Percentiles rank a stretch among this genome's conserved stretches.
Conservation (phyloP, 2,888 invertebrate genomes). For the Isotomurus palustris region DNA sequence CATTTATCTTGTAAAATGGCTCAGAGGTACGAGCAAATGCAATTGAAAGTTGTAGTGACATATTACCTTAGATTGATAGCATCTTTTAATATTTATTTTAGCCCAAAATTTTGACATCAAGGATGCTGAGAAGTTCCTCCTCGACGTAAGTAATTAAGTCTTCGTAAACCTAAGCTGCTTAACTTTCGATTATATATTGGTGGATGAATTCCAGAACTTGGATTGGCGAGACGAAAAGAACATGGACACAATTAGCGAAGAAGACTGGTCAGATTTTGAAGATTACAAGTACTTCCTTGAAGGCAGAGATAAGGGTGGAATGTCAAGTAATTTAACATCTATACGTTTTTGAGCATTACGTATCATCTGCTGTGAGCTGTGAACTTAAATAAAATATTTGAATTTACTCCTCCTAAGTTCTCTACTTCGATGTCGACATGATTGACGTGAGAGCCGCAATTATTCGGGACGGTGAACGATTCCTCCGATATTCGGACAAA, state of each 20-base stretch:
- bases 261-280: conserved; percentile 20
- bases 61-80: background rate
- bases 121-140: background rate
- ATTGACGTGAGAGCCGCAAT: background rate
- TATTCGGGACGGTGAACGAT: background rate
- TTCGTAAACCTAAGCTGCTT: too few species aligned
- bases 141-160: background rate
- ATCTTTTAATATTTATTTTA: background rate
- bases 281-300: conserved; percentile 20
- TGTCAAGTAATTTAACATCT: conserved; percentile 22
- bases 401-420: too few species aligned
- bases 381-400: too few species aligned
- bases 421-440: background rate
- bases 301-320: conserved; percentile 15
- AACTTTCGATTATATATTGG: too few species aligned
- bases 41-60: background rate
- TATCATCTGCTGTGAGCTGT: too few species aligned
- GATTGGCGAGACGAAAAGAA: conserved; percentile 13
- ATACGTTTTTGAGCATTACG: too few species aligned
- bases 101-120: background rate
- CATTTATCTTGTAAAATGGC: background rate
- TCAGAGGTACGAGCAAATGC: background rate
- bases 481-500: background rate
- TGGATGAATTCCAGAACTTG: background rate
- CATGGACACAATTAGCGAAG: conserved; percentile 7